Conservation (phyloP, 2,797 vertebrate species). For the Notoglanidium macrostoma region DNA sequence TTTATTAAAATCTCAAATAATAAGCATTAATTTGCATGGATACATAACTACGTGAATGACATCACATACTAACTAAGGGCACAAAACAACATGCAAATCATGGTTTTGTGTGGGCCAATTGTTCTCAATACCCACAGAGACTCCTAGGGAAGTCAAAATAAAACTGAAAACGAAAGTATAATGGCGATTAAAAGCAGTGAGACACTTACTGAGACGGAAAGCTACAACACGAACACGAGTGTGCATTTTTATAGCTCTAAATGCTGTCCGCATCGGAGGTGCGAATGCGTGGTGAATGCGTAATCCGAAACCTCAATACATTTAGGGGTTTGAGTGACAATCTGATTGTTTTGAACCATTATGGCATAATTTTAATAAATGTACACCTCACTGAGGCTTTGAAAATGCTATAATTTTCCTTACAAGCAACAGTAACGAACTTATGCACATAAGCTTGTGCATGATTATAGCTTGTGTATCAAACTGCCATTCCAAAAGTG, state of each 20-base stretch:
- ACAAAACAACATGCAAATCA: not conserved
- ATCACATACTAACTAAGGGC: not conserved
- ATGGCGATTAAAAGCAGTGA: not conserved
- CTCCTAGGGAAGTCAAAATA: not conserved
- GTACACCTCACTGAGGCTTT: not conserved
- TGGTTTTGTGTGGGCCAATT: not conserved
- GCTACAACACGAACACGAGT: not conserved
- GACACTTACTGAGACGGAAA: not conserved
- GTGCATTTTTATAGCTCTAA: not conserved
- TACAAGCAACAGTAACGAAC: not conserved
- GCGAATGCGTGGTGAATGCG: not conserved
- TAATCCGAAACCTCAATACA: not conserved
- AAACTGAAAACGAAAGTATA: not conserved
- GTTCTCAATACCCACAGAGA: not conserved
- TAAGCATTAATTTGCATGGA: not conserved
- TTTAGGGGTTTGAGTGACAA: not conserved
- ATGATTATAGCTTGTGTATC: not conserved
- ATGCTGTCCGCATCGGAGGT: not conserved
- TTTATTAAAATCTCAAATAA: not conserved
- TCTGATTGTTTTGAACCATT: not conserved
- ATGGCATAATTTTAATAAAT: not conserved
- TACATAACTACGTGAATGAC: not conserved
- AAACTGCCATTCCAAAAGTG: not conserved
- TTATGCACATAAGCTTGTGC: not conserved
- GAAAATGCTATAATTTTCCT: not conserved